These are phyloP conservation scores for Quadroppia sp. DNA, from an alignment of 2,888 invertebrate species.

Conservation along the genomic window DNA sequence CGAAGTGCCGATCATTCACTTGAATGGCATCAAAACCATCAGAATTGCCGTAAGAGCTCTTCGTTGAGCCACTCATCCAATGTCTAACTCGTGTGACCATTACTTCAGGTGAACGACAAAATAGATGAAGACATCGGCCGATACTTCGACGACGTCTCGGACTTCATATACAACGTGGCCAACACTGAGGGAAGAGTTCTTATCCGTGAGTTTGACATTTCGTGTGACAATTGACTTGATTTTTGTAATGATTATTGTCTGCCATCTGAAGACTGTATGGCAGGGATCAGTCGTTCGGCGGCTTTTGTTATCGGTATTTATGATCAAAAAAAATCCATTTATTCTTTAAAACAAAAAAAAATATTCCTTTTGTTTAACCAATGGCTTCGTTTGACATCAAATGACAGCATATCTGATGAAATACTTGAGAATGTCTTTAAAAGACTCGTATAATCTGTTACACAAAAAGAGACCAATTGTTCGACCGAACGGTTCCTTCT, in stretches of 20 bases:
- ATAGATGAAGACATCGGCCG: conserved; percentile 40
- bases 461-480: conserved; percentile 70
- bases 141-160: conserved; percentile 73
- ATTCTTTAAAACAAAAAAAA: conserved; percentile 22
- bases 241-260: background rate
- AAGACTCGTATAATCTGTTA: conserved; percentile 72
- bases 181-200: conserved; percentile 67
- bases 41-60: conserved; percentile 36
- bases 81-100: background rate
- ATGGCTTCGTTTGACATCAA: conserved; percentile 20
- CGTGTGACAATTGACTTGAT: background rate
- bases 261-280: conserved; percentile 66
- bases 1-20: conserved; percentile 37
- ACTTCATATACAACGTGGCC: conserved; percentile 68
- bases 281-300: conserved; percentile 69
- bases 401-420: conserved; percentile 75
- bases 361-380: background rate
- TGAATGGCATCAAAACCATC: conserved; percentile 32
- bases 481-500: conserved; percentile 84
- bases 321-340: background rate
- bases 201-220: conserved; percentile 57
- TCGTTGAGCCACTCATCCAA: background rate
- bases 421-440: conserved; percentile 69
- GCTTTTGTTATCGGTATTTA: conserved; percentile 45
- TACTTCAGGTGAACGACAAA: conserved; percentile 29